Evolutionary conservation across 2,797 vertebrate species (phyloP).

Genomic region (Aplochiton taeniatus): DNA sequence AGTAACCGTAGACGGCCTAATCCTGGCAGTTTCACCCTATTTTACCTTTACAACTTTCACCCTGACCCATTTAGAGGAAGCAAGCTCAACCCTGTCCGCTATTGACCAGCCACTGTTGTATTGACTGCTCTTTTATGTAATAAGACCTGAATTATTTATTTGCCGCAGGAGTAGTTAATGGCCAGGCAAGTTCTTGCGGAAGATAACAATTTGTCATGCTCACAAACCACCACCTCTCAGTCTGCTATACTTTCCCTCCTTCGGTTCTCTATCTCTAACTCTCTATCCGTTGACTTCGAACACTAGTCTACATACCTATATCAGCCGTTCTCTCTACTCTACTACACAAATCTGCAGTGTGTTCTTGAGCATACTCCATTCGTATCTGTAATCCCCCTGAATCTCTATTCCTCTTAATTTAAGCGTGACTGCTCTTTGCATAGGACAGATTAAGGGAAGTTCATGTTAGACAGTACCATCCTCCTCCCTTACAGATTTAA

Average conservation of each 20-base stretch:
- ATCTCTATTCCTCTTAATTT: too few relatives aligned
- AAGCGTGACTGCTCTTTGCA: too few relatives aligned
- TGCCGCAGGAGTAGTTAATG: slow-evolving; percentile 43
- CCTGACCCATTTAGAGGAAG: slow-evolving; percentile 12
- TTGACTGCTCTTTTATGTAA: slow-evolving; percentile 52
- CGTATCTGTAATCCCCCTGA: too few relatives aligned
- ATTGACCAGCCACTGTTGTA: slow-evolving; percentile 28
- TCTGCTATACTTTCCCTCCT: slow-evolving; percentile 19
- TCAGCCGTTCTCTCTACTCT: too few relatives aligned
- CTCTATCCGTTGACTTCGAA: neutral
- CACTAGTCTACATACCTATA: too few relatives aligned
- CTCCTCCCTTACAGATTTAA: too few relatives aligned
- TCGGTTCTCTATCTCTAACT: neutral
- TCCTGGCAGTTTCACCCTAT: slow-evolving; percentile 7
- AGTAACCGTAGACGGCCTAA: slow-evolving; percentile 19
- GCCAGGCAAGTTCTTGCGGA: slow-evolving; percentile 33
- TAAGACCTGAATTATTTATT: slow-evolving; percentile 65
- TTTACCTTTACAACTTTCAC: slow-evolving; percentile 28
- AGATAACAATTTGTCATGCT: slow-evolving; percentile 20
- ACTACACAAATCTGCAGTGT: too few relatives aligned
- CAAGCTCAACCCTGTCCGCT: slow-evolving; percentile 27
- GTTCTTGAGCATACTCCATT: too few relatives aligned
- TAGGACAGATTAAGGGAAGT: too few relatives aligned
- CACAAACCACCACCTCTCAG: slow-evolving; percentile 25
- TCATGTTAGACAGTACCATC: too few relatives aligned